Evolutionary conservation across 1,140 invertebrate genomes (phyloP), one percentile per base, ranked within the genome.

Genomic region (Dryas iulia): DNA sequence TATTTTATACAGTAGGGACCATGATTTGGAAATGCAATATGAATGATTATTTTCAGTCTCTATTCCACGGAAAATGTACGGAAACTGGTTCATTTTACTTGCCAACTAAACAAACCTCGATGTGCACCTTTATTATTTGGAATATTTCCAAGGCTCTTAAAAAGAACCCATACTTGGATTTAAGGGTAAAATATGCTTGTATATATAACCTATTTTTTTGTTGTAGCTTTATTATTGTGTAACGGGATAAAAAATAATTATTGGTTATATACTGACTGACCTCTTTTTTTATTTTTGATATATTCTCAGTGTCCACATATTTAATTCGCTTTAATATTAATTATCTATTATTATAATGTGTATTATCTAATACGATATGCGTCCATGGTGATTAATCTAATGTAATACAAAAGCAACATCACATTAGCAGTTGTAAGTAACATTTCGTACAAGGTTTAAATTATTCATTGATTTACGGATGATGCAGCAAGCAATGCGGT

Each of bases 111-210:
- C 62, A 56, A 61, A 61, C 59, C 35, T 91, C 89, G 1, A 69
- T 89, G 73, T 72, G 64, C 26, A 81, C 82, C 53, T 73, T 91
- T n/a, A 86, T 91, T 65, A 61, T 77, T 28, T 91, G 89, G 89
- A 91, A 91, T 69, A 78, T 91, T 72, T 72, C 78, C 6, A 91
- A 89, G 68, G 83, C 81, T 26, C 31, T 86, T 2, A 79, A 88
- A 76, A 75, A 56, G 8, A 83, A 84, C 61, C 79, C 86, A 18
- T 14, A 47, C 11, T 71, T 89, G 31, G 73, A 91, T 69, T 70
- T 91, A 63, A 79, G 78, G 83, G 89, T 90, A 81, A 23, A 53
- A n/a, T 14, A 56, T 59, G 18, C 52, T 23, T 23, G n/a, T 26
- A 56, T 56, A 1, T 26, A 26, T 26, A 12, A 3, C 11, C 5